These are phyloP conservation scores for Sebastes goodei DNA, from an alignment of 2,797 vertebrate species.

Conservation along the genomic window DNA sequence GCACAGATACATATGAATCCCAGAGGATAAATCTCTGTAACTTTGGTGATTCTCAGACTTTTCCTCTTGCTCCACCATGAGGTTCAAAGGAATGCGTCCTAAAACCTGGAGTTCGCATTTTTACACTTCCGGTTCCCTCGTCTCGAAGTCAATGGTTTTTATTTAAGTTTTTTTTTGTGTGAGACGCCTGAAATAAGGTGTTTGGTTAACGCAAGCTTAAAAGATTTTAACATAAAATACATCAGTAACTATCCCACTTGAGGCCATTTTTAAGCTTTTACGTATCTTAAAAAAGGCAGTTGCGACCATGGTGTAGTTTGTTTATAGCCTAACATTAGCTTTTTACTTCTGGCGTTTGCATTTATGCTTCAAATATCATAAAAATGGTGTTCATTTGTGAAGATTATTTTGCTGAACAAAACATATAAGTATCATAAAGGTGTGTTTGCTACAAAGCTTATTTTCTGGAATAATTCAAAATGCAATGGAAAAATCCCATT, in stretches of 20 bases:
- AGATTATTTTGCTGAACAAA: neutral
- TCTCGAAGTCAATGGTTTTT: no score
- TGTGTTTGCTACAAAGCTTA: neutral
- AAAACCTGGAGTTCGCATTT: neutral
- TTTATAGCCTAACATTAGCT: rapidly evolving
- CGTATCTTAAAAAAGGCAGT: neutral
- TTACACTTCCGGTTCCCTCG: neutral
- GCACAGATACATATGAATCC: neutral
- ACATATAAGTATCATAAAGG: neutral
- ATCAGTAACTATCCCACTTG: neutral
- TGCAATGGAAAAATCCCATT: no score
- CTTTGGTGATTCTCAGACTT: neutral
- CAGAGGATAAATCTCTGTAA: neutral
- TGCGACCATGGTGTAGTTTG: neutral
- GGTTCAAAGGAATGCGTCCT: neutral
- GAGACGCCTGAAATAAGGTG: neutral
- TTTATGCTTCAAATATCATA: no score
- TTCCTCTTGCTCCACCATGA: neutral
- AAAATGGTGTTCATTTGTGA: neutral
- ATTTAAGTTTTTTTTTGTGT: no score
- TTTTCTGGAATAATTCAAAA: neutral
- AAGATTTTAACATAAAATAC: neutral
- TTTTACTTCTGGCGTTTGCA: neutral
- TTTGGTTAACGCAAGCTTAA: neutral
- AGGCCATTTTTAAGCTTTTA: neutral